Evolutionary conservation across 2,113 vertebrate species (phyloP).

Genomic region (Halichoerus grypus): DNA sequence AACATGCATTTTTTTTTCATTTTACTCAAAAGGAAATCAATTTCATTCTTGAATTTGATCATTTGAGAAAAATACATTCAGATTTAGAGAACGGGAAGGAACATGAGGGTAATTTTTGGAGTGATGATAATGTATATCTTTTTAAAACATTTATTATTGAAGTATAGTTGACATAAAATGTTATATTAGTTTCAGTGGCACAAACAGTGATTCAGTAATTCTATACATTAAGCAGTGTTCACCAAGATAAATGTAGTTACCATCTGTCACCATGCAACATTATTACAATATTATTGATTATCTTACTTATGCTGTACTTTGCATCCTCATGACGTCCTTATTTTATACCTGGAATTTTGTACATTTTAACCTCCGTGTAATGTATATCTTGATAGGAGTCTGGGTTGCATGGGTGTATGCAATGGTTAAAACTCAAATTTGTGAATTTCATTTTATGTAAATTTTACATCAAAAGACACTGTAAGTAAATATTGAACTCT

Average conservation of each 20-base stretch:
- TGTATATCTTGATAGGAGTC: background rate
- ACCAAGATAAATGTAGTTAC: background rate
- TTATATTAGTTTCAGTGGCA: background rate
- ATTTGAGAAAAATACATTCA: conserved; percentile 32
- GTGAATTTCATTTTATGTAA: conserved; percentile 24
- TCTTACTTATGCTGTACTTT: background rate
- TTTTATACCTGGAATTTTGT: background rate
- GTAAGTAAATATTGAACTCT: background rate
- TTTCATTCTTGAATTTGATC: conserved; percentile 45
- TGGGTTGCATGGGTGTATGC: background rate
- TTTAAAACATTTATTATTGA: background rate
- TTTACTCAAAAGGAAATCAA: conserved; percentile 16
- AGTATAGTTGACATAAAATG: background rate
- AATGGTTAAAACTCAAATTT: conserved; percentile 45
- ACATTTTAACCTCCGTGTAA: background rate
- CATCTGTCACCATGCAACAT: background rate
- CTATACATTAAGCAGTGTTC: background rate
- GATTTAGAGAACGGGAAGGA: conserved; percentile 34
- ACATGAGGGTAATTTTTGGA: background rate
- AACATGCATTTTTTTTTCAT: background rate
- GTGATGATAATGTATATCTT: background rate
- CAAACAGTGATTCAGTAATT: background rate
- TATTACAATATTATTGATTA: background rate
- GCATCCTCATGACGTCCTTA: background rate
- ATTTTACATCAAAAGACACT: conserved; percentile 13